Base-by-base conservation (phyloP, 2,888 invertebrate species). In the Caenorhabditis japonica region DNA sequence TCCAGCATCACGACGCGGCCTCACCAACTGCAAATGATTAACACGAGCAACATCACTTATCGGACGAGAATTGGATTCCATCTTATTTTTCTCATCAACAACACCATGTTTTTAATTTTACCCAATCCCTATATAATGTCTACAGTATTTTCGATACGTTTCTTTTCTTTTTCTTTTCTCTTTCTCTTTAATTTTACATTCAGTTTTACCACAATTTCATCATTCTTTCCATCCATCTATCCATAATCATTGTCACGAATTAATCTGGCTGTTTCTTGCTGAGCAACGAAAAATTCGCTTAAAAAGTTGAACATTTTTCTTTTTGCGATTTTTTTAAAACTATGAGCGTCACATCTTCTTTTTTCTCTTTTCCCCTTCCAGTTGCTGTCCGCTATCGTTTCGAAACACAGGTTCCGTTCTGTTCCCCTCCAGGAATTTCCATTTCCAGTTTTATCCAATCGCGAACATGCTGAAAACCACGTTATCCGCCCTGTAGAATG, bases 1-100 rank as follows among this genome's bases (percentile, higher is more conserved):
- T 69, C 55, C 60, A 70, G 60, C 69, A 70, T 43, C 69, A 70
- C 38, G 60, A 70, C 19, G 69, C 49, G 4, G 53, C 69, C 5
- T 60, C 69, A 13, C 60, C 69, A 47, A 43, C 41, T 19, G 38
- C 69, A 39, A 61, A 55, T 23, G 69, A 70, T 61, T 70, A 52
- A 44, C 19, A 58, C 15, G 19, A 34, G 15, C n/a, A n/a, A n/a
- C n/a, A n/a, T n/a, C n/a, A n/a, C n/a, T n/a, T n/a, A n/a, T n/a
- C n/a, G n/a, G n/a, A n/a, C n/a, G n/a, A n/a, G n/a, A n/a, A n/a
- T n/a, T n/a, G n/a, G n/a, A n/a, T n/a, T n/a, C n/a, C n/a, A n/a
- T n/a, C n/a, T n/a, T n/a, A n/a, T n/a, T n/a, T n/a, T n/a, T n/a
- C n/a, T n/a, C n/a, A n/a, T n/a, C n/a, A n/a, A n/a, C n/a, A n/a